Base-by-base conservation (phyloP, 2,888 invertebrate species). In the Trachelus iudaicus region DNA sequence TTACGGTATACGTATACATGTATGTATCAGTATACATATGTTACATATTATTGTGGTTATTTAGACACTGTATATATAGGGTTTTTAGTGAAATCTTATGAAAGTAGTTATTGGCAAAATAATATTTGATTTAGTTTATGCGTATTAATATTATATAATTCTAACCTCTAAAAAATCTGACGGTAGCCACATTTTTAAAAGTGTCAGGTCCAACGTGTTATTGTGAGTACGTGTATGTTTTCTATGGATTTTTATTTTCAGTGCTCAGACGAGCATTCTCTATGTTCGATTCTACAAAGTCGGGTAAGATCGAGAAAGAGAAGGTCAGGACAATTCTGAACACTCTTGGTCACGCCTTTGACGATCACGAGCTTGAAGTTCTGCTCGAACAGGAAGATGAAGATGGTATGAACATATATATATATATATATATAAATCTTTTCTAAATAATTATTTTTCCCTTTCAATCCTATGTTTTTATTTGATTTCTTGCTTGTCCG, bases 251-350 rank as follows among this genome's bases (percentile, higher is more conserved):
- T 56, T 12, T 71, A 31, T 71, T 86, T 90, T 75, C 88, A 96
- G 96, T 96, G 94, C 93, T 96, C 80, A 93, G 94, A 85, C 94
- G 96, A 86, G 96, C 96, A 33, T 97, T 97, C 93, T 94, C 95
- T 89, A 97, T 97, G 96, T 97, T 97, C 92, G 96, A 97, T 92
- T 95, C 96, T 34, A 94, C 94, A 86, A 96, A 96, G 89, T 94
- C 95, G 84, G 96, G 96, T 56, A 94, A 93, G 85, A 96, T 97
- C 79, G 96, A 96, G 87, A 96, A 95, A 88, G 96, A 96, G 88
- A 96, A 96, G 89, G 95, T 96, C 2, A 93, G 95, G 69, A 96
- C 95, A 68, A 96, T 97, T 85, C 93, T 97, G 75, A 96, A 96
- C 91, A 96, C 96, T 3, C 94, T 97, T 92, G 96, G 96, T 37